phyloP scores from a whole-genome alignment of 2,113 vertebrate genomes.

The Anas platyrhynchos region DNA sequence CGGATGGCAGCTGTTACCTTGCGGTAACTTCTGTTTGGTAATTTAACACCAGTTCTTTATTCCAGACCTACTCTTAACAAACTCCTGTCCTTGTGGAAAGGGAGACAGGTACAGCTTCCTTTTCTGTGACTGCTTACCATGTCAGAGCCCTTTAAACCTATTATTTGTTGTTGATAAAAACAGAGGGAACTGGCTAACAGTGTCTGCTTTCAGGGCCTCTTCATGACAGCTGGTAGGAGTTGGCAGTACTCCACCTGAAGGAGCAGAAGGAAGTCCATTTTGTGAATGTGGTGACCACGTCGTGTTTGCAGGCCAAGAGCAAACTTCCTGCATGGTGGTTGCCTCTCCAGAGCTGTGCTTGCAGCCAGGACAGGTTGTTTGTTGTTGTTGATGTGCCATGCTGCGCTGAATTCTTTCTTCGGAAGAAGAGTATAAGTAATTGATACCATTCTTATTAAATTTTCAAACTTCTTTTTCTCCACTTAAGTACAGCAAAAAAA shows the following conservation, averaged over 20 bases:
- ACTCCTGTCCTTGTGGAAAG: not conserved
- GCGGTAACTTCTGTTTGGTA: not conserved
- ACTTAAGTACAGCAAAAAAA: not conserved
- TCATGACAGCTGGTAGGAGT: not conserved
- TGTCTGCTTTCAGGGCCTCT: not conserved
- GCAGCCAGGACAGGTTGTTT: not conserved
- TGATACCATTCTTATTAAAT: not conserved
- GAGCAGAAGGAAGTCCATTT: not conserved
- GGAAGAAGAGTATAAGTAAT: fast-evolving
- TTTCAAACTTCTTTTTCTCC: not conserved
- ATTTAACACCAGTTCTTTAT: not conserved
- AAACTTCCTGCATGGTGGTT: not conserved
- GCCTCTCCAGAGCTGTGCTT: not conserved
- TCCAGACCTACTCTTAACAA: not conserved
- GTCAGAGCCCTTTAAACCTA: not conserved
- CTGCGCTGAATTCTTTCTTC: not conserved
- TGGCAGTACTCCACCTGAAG: not conserved
- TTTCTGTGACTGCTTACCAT: not conserved
- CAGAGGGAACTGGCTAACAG: not conserved
- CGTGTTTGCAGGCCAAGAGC: not conserved
- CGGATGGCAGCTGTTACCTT: not conserved
- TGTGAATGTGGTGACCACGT: not conserved
- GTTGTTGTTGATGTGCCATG: not conserved
- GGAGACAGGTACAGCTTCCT: not conserved
- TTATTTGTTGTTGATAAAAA: not conserved